Base-by-base conservation (phyloP, 1,140 invertebrate genomes). In the Drosophila jambulina region DNA sequence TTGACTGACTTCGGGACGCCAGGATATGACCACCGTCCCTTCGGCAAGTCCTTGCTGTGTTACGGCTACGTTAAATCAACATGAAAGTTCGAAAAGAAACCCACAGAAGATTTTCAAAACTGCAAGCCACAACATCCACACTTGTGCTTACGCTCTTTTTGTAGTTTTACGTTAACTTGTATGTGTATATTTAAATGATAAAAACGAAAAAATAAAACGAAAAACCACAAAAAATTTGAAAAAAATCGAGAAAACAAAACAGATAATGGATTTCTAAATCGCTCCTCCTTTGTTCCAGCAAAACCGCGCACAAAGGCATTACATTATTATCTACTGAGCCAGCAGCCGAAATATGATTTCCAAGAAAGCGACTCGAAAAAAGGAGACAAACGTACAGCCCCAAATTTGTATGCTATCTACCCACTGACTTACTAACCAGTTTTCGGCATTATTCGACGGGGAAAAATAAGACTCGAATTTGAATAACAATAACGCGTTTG, bases 361-460 rank as follows among this genome's bases (percentile, higher is more conserved):
- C 36, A 69, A 64, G 27, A 59, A 59, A 36, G 57, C 58, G 15
- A 43, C 27, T 32, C 36, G 19, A 9, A 38, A 19, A 48, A 17
- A 62, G 2, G 9, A 56, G 9, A 56, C 21, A 53, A 53, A 45
- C 38, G 51, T 38, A 64, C 53, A 80, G 71, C 65, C 75, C 67
- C 21, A 56, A 90, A 82, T 87, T 84, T 80, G 77, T 80, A 75
- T 71, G 72, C 80, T 56, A 78, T 42, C 82, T 85, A 90, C 85
- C 85, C 86, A 90, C 86, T 90, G 85, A 90, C 85, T 90, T 90
- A 90, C 85, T 90, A 90, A 90, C 85, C 85, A 90, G 85, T 90
- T 90, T 61, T 76, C 54, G 72, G 60, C 32, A 77, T 81, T 80
- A 87, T 71, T 64, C 65, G 80, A 64, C 61, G 57, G 58, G 61